phyloP scores from a whole-genome alignment of 92 coral and sea anemone species.

The Epizoanthus rinbou region DNA sequence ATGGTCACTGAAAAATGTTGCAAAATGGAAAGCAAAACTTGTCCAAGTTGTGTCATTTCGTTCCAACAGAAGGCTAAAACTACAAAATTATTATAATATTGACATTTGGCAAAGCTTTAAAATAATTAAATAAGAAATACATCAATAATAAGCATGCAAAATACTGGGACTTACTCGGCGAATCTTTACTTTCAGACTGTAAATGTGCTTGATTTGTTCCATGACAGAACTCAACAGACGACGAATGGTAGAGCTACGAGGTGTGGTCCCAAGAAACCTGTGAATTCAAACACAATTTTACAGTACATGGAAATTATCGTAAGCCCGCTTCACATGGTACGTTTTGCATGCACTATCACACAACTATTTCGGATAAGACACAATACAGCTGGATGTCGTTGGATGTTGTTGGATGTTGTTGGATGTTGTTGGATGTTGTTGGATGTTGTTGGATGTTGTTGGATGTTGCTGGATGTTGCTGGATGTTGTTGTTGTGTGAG shows the following conservation, averaged over 20 bases:
- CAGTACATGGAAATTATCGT: not conserved
- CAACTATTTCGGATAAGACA: no score
- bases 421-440: not conserved
- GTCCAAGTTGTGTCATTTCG: no score
- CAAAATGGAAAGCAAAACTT: no score
- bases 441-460: not conserved
- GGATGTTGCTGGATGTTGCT: not conserved
- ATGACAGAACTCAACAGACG: conserved; percentile 63
- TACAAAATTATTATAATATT: no score
- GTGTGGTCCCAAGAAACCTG: conserved; percentile 90
- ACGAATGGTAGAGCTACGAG: conserved; percentile 77
- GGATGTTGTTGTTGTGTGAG: no score
- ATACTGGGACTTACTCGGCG: conserved; percentile 59
- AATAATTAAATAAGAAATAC: no score
- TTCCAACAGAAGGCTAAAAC: not conserved
- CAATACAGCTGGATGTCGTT: not conserved
- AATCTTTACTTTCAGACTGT: conserved; percentile 46
- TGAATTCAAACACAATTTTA: not conserved
- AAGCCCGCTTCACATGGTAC: not conserved
- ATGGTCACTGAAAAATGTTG: no score
- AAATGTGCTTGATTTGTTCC: conserved; percentile 65
- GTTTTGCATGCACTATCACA: no score
- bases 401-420: not conserved
- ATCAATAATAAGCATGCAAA: not conserved
- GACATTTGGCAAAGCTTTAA: not conserved